phyloP scores from a whole-genome alignment of 1,140 invertebrate genomes.

The Lepeophtheirus salmonis region DNA sequence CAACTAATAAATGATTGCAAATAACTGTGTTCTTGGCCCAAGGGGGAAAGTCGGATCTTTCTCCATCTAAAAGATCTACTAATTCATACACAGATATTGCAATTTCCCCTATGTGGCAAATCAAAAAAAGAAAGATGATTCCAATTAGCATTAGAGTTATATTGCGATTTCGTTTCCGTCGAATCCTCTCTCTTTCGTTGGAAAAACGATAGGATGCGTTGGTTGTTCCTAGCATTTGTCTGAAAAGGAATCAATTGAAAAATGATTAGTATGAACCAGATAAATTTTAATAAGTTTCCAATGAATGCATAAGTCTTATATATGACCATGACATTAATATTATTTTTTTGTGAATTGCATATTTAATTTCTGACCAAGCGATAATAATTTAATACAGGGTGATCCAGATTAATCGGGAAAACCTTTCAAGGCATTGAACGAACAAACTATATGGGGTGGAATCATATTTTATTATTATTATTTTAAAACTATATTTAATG shows the following conservation, averaged over 20 bases:
- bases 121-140: slow-evolving; percentile 1
- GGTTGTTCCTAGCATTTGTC: neutral
- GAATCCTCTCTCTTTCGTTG: neutral
- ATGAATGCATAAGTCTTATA: too few species aligned
- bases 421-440: too few species aligned
- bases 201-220: neutral
- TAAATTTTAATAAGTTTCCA: too few species aligned
- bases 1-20: slow-evolving; percentile 10
- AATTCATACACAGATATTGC: slow-evolving; percentile 5
- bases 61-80: neutral
- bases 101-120: slow-evolving; percentile 1
- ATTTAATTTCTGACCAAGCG: too few species aligned
- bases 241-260: neutral
- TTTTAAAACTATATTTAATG: too few species aligned
- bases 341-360: too few species aligned
- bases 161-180: slow-evolving; percentile 1
- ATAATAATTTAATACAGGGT: too few species aligned
- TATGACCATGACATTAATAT: too few species aligned
- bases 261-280: too few species aligned
- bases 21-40: slow-evolving; percentile 10
- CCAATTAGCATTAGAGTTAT: neutral
- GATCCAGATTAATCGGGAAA: too few species aligned
- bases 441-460: too few species aligned
- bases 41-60: neutral
- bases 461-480: too few species aligned